phyloP scores from a whole-genome alignment of 2,797 vertebrate genomes.

The Agapornis canus region DNA sequence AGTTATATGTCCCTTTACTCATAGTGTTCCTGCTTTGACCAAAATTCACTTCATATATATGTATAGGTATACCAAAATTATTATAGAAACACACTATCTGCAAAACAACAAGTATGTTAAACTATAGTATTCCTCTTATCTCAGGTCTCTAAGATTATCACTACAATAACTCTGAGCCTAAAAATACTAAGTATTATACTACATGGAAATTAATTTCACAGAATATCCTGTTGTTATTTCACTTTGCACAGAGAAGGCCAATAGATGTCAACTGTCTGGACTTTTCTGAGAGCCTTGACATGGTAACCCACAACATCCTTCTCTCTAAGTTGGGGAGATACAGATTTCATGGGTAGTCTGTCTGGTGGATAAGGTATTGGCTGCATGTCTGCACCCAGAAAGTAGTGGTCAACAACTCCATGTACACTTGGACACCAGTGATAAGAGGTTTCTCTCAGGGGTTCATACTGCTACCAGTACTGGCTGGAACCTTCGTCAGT shows the following conservation, averaged over 20 bases:
- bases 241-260: not conserved
- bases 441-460: not conserved
- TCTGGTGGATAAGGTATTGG: not conserved
- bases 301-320: fast-evolving
- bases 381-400: not conserved
- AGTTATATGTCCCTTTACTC: not conserved
- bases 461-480: fast-evolving
- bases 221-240: not conserved
- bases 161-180: not conserved
- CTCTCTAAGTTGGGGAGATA: not conserved
- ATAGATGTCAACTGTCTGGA: no score
- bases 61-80: not conserved
- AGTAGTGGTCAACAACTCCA: fast-evolving
- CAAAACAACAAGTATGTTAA: not conserved
- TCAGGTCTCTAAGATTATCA: not conserved
- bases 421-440: fast-evolving
- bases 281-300: not conserved
- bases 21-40: not conserved
- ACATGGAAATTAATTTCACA: not conserved
- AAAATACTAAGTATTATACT: not conserved
- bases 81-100: not conserved
- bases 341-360: fast-evolving
- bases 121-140: not conserved
- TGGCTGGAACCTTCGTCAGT: fast-evolving
- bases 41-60: not conserved